Conservation (phyloP, 2,888 invertebrate species). For the Eumerus sabulonum region DNA sequence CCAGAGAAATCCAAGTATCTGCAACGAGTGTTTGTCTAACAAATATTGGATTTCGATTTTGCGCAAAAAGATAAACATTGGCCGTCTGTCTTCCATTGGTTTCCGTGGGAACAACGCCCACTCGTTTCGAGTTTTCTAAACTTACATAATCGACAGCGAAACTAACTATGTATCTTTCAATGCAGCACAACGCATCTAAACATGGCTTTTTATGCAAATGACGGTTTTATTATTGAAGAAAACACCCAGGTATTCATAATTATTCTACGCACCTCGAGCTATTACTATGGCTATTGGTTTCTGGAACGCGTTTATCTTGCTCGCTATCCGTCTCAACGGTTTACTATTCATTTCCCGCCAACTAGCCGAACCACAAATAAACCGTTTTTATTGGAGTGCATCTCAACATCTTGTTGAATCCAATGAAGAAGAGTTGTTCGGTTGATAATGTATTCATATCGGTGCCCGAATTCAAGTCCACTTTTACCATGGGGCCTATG, state of each 20-base stretch:
- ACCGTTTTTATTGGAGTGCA: slow-evolving; percentile 21
- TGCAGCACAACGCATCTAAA: too few species aligned
- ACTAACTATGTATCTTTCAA: too few species aligned
- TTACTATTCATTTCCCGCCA: slow-evolving; percentile 32
- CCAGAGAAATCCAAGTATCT: too few species aligned
- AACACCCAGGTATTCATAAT: slow-evolving; percentile 44
- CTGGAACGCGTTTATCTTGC: slow-evolving; percentile 32
- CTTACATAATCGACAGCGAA: too few species aligned
- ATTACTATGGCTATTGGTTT: too few species aligned
- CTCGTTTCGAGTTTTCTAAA: too few species aligned
- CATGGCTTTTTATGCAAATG: slow-evolving; percentile 42
- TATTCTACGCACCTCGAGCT: slow-evolving; percentile 33
- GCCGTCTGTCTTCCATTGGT: too few species aligned
- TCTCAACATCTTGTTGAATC: slow-evolving; percentile 11
- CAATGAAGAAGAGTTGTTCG: slow-evolving; percentile 37
- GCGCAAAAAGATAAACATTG: too few species aligned
- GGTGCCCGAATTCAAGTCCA: slow-evolving; percentile 23
- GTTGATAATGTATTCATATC: slow-evolving; percentile 55
- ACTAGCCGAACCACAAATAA: slow-evolving; percentile 28
- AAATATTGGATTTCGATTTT: too few species aligned
- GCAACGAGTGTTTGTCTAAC: too few species aligned
- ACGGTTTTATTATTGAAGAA: slow-evolving; percentile 39
- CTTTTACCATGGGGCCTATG: slow-evolving; percentile 27
- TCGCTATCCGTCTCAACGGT: slow-evolving; percentile 14
- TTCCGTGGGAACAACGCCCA: too few species aligned